Evolutionary conservation across 64 coral and sea anemone genomes (phyloP), one percentile per base, ranked within the genome.

Genomic region (Montipora capricornis): DNA sequence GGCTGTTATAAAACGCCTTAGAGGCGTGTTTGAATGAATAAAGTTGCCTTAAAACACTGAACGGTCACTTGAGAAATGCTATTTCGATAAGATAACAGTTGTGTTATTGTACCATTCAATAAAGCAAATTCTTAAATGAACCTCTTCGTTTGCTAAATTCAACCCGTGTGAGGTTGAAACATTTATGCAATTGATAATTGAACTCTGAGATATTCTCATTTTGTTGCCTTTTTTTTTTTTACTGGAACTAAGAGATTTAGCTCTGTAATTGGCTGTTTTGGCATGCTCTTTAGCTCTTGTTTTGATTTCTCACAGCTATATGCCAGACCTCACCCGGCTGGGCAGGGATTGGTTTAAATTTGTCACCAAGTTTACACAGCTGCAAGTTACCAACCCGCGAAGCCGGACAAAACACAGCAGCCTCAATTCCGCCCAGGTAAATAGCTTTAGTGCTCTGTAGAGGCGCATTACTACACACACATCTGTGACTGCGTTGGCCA

Each of bases 301-400:
- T 95, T 94, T 98, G 92, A 98, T 87, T 80, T 84, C 73, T 78
- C 78, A 75, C 87, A 88, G 88, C 94, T 97, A 68, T 94, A 91
- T 94, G 92, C 93, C 96, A 95, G 93, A 45, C 87, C 47, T 45
- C 70, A 58, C 26, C 44, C 76, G 74, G 87, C 80, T 79, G 78
- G 84, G 82, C 83, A 83, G 93, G 88, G 93, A 98, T 98, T 98
- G 96, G 96, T 91, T 90, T 95, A 89, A 80, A 87, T 98, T 91
- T 98, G 93, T 98, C 96, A 98, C 82, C 96, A 87, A 81, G 96
- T 98, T 87, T 98, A 95, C 96, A 98, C 96, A 98, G 96, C 96
- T 98, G 96, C 85, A 53, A 60, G 87, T 51, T 73, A 91, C 84
- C 80, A 93, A 79, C 26, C 88, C 87, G 82, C 89, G 78, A 66